Conservation (phyloP, 2,113 vertebrate genomes). For the Ancistrus triradiatus region DNA sequence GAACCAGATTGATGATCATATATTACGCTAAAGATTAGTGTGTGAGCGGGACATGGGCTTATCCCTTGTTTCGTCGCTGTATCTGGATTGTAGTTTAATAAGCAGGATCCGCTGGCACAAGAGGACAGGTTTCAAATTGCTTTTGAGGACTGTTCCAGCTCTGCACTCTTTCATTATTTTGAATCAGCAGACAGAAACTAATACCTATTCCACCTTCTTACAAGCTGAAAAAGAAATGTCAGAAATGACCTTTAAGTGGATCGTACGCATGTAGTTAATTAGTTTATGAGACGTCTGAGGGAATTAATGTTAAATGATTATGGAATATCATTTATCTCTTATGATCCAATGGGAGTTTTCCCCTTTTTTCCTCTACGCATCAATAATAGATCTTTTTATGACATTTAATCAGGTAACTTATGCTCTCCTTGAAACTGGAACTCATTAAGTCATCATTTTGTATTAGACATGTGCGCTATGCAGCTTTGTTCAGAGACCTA, state of each 20-base stretch:
- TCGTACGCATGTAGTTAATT: slow-evolving; percentile 19
- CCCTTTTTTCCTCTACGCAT: too few species aligned
- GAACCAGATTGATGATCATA: too few species aligned
- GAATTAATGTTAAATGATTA: not conserved
- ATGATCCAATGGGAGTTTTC: too few species aligned
- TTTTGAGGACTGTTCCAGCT: not conserved
- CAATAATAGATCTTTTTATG: too few species aligned
- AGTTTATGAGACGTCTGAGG: slow-evolving; percentile 16
- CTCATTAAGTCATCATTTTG: too few species aligned
- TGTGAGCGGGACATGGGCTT: not conserved
- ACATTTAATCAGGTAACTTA: too few species aligned
- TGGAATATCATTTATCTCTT: not conserved
- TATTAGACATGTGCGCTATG: slow-evolving; percentile 31
- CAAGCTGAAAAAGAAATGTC: not conserved
- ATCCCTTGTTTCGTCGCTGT: too few species aligned
- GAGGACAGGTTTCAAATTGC: not conserved
- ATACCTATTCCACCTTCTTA: not conserved
- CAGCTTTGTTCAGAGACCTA: too few species aligned
- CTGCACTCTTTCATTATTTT: not conserved
- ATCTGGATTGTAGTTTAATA: not conserved
- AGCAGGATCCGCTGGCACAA: not conserved
- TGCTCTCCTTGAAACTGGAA: too few species aligned
- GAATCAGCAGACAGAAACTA: slow-evolving; percentile 13
- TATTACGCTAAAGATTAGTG: too few species aligned
- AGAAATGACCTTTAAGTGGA: slow-evolving; percentile 23